Percentiles rank a stretch among this genome's conserved stretches.
Conservation (phyloP, 2,888 invertebrate species). For the Lissonota sp. region DNA sequence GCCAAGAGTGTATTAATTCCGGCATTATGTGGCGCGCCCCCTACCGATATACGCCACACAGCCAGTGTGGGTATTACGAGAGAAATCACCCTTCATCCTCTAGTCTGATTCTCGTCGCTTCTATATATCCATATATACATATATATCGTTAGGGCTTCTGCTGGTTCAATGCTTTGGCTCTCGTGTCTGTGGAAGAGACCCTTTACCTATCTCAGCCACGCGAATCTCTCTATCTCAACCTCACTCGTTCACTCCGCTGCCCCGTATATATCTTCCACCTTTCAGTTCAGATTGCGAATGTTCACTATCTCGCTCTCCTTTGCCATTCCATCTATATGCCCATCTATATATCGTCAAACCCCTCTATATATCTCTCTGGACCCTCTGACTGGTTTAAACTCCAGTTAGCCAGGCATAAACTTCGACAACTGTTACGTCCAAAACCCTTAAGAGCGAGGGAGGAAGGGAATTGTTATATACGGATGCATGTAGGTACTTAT, state of each 20-base stretch:
- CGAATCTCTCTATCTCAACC: constrained; percentile 33
- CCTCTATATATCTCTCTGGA: constrained; percentile 61
- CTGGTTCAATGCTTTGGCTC: constrained; percentile 35
- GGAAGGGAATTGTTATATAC: not conserved
- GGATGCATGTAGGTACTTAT: not conserved
- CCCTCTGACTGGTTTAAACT: constrained; percentile 65
- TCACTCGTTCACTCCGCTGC: constrained; percentile 41
- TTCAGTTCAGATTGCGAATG: constrained; percentile 60
- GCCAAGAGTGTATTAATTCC: constrained; percentile 68
- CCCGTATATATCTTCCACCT: constrained; percentile 50
- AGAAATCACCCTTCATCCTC: constrained; percentile 68
- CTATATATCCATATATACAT: constrained; percentile 17
- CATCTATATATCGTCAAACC: constrained; percentile 3
- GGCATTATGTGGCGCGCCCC: constrained; percentile 62
- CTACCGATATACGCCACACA: constrained; percentile 47
- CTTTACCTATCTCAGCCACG: constrained; percentile 34
- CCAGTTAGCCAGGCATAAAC: constrained; percentile 66
- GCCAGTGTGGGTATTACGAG: constrained; percentile 64
- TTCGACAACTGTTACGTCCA: constrained; percentile 69
- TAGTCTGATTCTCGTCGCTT: constrained; percentile 41
- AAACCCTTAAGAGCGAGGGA: constrained; percentile 44
- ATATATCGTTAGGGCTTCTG: constrained; percentile 10
- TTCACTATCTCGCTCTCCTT: constrained; percentile 55
- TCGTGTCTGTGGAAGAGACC: constrained; percentile 30
- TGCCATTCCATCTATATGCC: constrained; percentile 38